phyloP scores from a whole-genome alignment of 1,140 invertebrate genomes.

The Carposina sasakii region DNA sequence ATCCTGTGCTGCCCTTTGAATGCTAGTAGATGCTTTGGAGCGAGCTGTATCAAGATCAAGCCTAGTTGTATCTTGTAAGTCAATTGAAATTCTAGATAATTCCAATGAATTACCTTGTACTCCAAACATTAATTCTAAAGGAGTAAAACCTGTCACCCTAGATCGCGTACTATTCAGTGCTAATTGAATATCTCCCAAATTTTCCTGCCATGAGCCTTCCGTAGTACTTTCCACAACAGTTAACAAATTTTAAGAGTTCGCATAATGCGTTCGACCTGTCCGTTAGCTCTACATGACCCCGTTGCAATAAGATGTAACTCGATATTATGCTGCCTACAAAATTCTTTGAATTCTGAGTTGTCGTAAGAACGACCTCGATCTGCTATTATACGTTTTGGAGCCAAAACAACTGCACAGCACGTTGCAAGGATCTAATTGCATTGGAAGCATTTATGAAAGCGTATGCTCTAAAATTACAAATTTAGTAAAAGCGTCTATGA shows the following conservation, averaged over 20 bases:
- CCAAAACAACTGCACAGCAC: slow-evolving; percentile 14
- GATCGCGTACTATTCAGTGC: slow-evolving; percentile 7
- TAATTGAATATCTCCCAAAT: slow-evolving; percentile 6
- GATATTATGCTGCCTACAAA: slow-evolving; percentile 10
- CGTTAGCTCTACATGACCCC: slow-evolving; percentile 20
- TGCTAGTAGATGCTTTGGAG: not conserved
- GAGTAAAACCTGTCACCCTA: slow-evolving; percentile 11
- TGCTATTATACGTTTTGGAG: slow-evolving; percentile 17
- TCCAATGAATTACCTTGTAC: not conserved
- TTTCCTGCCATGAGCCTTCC: slow-evolving; percentile 2
- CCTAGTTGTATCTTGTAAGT: not conserved
- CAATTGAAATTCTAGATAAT: slow-evolving; percentile 1
- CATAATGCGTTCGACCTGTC: slow-evolving; percentile 15
- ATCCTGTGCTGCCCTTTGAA: not conserved
- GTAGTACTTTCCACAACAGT: slow-evolving; percentile 4
- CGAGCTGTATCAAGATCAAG: not conserved
- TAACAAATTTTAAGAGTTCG: slow-evolving; percentile 9
- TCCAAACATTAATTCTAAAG: slow-evolving; percentile 11
- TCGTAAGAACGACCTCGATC: slow-evolving; percentile 17
- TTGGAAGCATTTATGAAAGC: slow-evolving; percentile 6
- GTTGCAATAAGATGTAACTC: slow-evolving; percentile 26
- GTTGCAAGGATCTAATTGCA: slow-evolving; percentile 17
- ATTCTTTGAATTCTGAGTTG: slow-evolving; percentile 3
- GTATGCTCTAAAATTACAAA: slow-evolving; percentile 19
- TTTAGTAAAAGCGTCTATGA: slow-evolving; percentile 24